These are phyloP conservation scores for Peribatodes rhomboidaria DNA, from an alignment of 2,888 invertebrate species.

Conservation along the genomic window DNA sequence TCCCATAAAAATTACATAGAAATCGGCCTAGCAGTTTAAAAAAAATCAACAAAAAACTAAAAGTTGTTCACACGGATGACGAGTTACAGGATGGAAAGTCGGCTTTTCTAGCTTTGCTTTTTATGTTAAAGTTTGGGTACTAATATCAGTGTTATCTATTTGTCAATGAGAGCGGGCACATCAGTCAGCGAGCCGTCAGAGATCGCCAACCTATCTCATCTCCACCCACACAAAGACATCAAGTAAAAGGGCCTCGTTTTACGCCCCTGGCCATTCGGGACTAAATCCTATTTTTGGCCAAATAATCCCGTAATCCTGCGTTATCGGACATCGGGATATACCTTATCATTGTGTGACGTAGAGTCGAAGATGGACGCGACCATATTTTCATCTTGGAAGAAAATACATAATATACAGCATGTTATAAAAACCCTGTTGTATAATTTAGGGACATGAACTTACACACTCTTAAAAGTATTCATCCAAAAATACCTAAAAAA, in stretches of 20 bases:
- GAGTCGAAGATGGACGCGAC: neutral
- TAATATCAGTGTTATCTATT: no score
- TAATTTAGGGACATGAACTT: no score
- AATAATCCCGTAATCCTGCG: constrained; percentile 33
- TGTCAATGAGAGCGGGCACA: neutral
- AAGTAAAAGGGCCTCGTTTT: constrained; percentile 35
- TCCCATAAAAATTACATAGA: no score
- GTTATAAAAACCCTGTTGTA: no score
- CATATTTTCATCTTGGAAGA: neutral
- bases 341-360: constrained; percentile 17
- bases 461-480: no score
- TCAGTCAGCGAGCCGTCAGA: neutral
- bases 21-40: no score
- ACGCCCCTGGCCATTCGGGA: constrained; percentile 34
- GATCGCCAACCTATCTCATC: neutral
- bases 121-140: no score
- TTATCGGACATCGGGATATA: constrained; percentile 16
- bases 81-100: no score
- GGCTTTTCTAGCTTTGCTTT: no score
- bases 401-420: neutral
- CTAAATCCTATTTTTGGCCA: constrained; percentile 42
- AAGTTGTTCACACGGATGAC: no score
- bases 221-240: constrained; percentile 30
- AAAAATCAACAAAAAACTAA: no score
- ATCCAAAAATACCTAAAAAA: no score